Evolutionary conservation across 2,113 vertebrate genomes (phyloP).

Genomic region (Hyperopisus bebe): DNA sequence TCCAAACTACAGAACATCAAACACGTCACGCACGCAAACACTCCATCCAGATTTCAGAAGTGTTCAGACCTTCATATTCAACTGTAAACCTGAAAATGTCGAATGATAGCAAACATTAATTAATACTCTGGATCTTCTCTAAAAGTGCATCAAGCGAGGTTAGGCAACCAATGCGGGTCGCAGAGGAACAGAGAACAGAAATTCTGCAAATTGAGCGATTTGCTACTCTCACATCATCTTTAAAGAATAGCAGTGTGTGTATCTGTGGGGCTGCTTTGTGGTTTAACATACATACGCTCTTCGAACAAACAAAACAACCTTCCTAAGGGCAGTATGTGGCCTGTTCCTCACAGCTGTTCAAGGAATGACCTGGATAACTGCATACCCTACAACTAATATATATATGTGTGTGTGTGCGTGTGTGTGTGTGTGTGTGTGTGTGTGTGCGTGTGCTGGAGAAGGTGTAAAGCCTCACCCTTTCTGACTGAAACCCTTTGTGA

Average conservation of each 20-base stretch:
- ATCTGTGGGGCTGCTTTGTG: not conserved
- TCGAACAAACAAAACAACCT: not conserved
- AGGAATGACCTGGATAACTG: not conserved
- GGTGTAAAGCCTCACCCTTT: not conserved
- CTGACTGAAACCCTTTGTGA: not conserved
- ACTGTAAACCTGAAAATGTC: not conserved
- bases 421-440: too few relatives aligned
- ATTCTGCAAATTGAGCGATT: not conserved
- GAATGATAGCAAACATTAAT: not conserved
- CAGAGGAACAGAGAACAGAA: not conserved
- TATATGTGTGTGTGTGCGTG: too few relatives aligned
- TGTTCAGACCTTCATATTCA: not conserved
- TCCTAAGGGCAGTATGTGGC: not conserved
- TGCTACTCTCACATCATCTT: not conserved
- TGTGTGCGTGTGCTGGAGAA: not conserved
- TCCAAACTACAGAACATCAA: not conserved
- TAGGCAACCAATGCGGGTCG: not conserved
- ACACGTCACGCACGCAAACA: not conserved
- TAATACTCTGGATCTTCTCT: not conserved
- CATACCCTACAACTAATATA: not conserved
- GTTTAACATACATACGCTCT: not conserved
- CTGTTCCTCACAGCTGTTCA: not conserved
- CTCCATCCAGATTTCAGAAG: not conserved
- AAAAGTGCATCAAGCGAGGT: not conserved
- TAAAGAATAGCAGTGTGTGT: not conserved